Base-by-base conservation (phyloP, 2,797 vertebrate species). In the Syngnathus acus region DNA sequence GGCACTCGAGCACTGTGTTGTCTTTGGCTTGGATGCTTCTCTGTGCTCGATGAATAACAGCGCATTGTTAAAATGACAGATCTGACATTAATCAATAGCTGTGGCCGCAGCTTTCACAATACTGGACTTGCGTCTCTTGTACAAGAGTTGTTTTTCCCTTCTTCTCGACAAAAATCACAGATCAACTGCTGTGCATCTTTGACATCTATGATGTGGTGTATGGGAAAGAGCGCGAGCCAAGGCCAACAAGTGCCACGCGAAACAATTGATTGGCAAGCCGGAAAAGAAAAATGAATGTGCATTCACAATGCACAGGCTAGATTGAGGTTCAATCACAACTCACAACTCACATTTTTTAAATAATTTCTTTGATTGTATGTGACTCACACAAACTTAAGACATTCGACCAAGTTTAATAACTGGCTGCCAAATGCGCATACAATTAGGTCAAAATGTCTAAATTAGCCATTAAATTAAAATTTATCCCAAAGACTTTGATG, bases 11-110 rank as follows among this genome's bases (percentile, higher is more conserved):
- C 72, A 19, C 59, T 4, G 53, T 2, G 14, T 14, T 66, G 67
- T 65, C 64, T 72, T 68, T 66, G 37, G 39, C 21, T 54, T 19
- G 17, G 43, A 21, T 69, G 67, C 26, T 23, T 53, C 55, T 65
- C 53, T 51, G 61, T 70, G 71, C 73, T 64, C 81, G 80, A 84
- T 76, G 39, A 77, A 80, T 73, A 71, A 69, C 81, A 82, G 77
- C 66, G 37, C n/a, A 37, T 42, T 61, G 66, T 77, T 64, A 9
- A 74, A 76, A 72, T 62, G 9, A 61, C 10, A 37, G 32, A 32
- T 63, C 42, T 63, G 62, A 23, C 19, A 32, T 37, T 9, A 32
- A 32, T 50, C 43, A 64, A 48, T 32, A 64, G 13, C 7, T 3
- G 0, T 32, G 42, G 43, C 23, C 39, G 13, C 38, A 60, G 4